Evolutionary conservation across 1,140 invertebrate species (phyloP), one percentile per base, ranked within the genome.

Genomic region (Bombus difficillimus): DNA sequence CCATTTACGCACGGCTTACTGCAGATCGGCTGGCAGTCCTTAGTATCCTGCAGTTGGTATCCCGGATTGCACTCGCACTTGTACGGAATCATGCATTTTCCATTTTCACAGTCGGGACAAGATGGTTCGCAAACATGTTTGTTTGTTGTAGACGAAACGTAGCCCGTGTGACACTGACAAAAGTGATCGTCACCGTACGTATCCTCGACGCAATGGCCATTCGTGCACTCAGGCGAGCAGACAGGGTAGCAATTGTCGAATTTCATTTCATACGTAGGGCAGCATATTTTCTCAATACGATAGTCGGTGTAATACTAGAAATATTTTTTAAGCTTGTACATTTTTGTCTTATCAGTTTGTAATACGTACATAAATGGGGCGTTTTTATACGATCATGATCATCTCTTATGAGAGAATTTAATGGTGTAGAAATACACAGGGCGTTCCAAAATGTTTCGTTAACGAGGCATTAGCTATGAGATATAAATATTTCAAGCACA

Each of bases 181-280:
- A 62, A 3, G 15, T 66, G 32, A 1, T 85, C 0, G 83, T 96
- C 96, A 5, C 85, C 88, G 77, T 96, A 97, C 8, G 96, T 95
- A 3, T 96, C 96, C 4, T 93, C 95, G 28, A 95, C 95, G 86
- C 97, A 97, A 57, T 94, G 95, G 10, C 96, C 96, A 86, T 96
- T 93, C 8, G 91, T 90, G 90, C 97, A 97, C 22, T 95, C 95
- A 9, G 94, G 93, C 1, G 93, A 93, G 87, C 97, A 97, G 28
- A 93, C 90, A 0, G 97, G 96, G 10, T 94, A 72, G 87, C 97
- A 97, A 77, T 88, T 71, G 6, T 43, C 13, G 1, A n/a, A 39
- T 2, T 10, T 15, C 37, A 74, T 32, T 13, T 3, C 41, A 90
- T 97, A 97, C 10, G 96, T 96, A 3, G 94, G 91, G 89, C 97